Percentiles rank a stretch among this genome's conserved stretches.
Conservation (phyloP, 2,113 vertebrate species). For the Gymnogyps californianus region DNA sequence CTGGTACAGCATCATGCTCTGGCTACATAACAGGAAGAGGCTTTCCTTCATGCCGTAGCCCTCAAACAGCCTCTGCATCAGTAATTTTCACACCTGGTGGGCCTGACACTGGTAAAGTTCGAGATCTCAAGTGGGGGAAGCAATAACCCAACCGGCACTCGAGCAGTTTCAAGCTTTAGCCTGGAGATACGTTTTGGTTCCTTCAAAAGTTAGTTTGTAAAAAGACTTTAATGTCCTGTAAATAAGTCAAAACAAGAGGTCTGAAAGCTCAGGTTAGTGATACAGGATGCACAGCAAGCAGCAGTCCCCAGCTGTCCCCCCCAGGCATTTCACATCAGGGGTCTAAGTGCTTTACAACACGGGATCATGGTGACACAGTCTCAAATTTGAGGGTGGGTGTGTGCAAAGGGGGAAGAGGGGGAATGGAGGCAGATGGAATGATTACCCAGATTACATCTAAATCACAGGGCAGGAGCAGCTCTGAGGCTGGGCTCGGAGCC, state of each 20-base stretch:
- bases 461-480: not conserved
- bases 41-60: not conserved
- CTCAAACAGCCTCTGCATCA: not conserved
- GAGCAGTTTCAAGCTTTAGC: not conserved
- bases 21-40: not conserved
- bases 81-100: not conserved
- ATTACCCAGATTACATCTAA: not conserved
- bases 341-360: not conserved
- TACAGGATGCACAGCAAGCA: not conserved
- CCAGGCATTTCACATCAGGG: not conserved
- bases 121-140: not conserved
- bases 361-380: not conserved
- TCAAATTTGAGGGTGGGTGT: not conserved
- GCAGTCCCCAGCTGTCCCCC: not conserved
- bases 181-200: not conserved
- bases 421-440: not conserved
- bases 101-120: not conserved
- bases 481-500: not conserved
- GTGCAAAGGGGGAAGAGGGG: not conserved
- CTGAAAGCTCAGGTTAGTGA: not conserved
- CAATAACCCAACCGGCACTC: accelerated
- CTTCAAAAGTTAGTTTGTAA: not conserved
- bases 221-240: not conserved
- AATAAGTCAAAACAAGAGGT: not conserved
- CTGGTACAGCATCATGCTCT: not conserved